Percentiles rank a stretch among this genome's conserved stretches.
Conservation (phyloP, 2,113 vertebrate genomes). For the Sigmodon hispidus region DNA sequence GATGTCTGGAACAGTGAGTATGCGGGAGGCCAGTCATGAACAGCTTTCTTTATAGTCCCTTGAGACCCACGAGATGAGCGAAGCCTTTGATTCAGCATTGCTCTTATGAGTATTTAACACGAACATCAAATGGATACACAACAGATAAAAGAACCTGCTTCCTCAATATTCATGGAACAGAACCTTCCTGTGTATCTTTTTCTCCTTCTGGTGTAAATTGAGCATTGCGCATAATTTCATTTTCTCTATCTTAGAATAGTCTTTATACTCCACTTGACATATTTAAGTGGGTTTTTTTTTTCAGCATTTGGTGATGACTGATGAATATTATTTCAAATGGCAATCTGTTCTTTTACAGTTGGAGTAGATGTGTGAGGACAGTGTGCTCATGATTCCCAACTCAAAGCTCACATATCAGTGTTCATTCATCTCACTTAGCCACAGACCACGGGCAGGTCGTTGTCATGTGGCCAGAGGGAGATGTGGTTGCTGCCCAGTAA, state of each 20-base stretch:
- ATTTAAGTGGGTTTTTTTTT: not conserved
- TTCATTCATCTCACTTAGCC: not conserved
- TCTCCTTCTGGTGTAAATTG: not conserved
- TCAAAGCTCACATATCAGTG: not conserved
- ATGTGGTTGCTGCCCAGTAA: not conserved
- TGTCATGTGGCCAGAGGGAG: not conserved
- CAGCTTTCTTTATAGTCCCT: not conserved
- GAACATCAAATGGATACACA: not conserved
- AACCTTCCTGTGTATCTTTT: not conserved
- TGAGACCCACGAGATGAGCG: not conserved
- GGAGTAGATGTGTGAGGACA: too few relatives aligned
- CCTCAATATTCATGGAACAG: not conserved
- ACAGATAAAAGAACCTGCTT: not conserved
- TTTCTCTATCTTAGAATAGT: not conserved
- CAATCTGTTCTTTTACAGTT: not conserved
- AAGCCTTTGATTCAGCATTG: not conserved
- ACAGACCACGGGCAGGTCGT: not conserved
- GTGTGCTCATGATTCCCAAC: not conserved
- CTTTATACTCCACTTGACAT: not conserved
- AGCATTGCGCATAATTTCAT: not conserved
- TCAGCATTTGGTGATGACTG: not conserved
- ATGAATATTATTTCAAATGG: not conserved
- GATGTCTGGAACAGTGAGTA: fast-evolving
- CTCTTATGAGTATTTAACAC: not conserved
- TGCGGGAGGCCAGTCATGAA: fast-evolving